Percentiles rank a stretch among this genome's conserved stretches.
Conservation (phyloP, 2,113 vertebrate species). For the Theristicus caerulescens region DNA sequence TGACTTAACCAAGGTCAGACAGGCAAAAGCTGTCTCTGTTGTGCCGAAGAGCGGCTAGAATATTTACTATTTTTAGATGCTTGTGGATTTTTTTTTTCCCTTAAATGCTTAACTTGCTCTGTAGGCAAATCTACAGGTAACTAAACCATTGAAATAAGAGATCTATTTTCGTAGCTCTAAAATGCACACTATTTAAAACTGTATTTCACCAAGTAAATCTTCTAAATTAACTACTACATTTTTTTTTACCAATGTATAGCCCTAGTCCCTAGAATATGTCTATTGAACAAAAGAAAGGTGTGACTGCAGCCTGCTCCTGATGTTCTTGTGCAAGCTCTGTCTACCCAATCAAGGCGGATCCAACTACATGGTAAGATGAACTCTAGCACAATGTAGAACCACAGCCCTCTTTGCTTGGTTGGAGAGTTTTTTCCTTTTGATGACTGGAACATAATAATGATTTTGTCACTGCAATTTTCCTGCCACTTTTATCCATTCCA, state of each 20-base stretch:
- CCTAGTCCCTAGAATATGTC: not conserved
- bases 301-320: not conserved
- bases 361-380: not conserved
- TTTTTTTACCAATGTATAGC: not conserved
- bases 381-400: not conserved
- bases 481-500: not conserved
- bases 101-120: not conserved
- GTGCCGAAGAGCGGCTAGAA: not conserved
- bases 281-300: not conserved
- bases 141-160: not conserved
- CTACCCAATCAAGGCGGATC: not conserved
- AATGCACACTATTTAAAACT: not conserved
- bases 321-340: not conserved
- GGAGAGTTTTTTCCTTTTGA: not conserved
- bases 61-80: not conserved
- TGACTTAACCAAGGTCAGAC: slow-evolving; percentile 3
- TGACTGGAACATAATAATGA: not conserved
- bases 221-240: not conserved
- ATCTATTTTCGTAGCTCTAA: not conserved
- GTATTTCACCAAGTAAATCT: not conserved
- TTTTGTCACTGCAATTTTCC: not conserved
- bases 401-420: rapidly evolving
- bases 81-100: not conserved
- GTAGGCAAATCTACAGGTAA: not conserved
- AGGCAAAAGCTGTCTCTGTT: not conserved